Conservation (phyloP, 1,140 invertebrate genomes). For the Euborellia annulipes region DNA sequence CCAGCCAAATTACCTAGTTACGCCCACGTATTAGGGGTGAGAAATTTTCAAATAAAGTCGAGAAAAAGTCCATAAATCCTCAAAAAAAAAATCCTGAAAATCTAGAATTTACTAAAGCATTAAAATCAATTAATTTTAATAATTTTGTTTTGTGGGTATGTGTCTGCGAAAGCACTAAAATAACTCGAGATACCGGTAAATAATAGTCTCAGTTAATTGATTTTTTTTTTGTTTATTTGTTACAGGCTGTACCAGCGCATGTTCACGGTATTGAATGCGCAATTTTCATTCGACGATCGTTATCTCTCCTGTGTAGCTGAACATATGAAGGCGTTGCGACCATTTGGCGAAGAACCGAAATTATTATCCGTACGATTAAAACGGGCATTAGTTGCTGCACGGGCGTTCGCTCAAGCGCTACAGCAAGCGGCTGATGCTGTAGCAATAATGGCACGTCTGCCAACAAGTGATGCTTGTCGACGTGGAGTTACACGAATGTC, state of each 20-base stretch:
- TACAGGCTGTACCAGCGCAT: slow-evolving; percentile 80
- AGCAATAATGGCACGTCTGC: slow-evolving; percentile 64
- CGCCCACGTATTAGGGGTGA: no score
- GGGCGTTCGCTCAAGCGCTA: slow-evolving; percentile 82
- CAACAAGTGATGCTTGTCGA: slow-evolving; percentile 50
- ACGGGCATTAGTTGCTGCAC: slow-evolving; percentile 82
- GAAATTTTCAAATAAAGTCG: no score
- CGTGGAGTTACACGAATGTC: slow-evolving; percentile 67
- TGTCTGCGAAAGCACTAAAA: no score
- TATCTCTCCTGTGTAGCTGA: slow-evolving; percentile 75
- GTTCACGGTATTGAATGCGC: slow-evolving; percentile 85
- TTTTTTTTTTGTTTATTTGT: no score
- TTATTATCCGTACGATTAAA: slow-evolving; percentile 79
- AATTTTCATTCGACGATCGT: slow-evolving; percentile 72
- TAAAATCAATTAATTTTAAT: no score
- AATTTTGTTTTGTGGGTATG: no score
- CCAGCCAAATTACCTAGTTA: no score
- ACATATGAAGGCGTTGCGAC: slow-evolving; percentile 82
- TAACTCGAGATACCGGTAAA: no score
- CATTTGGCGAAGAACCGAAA: slow-evolving; percentile 85
- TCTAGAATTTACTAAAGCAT: no score
- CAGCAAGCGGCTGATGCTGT: slow-evolving; percentile 67
- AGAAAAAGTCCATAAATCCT: no score
- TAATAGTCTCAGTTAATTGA: no score
- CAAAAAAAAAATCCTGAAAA: no score